A percentile compares a stretch with the other conserved stretches of the same genome.
phyloP scores from a whole-genome alignment of 2,888 invertebrate species.

The Pasiphila rectangulata region DNA sequence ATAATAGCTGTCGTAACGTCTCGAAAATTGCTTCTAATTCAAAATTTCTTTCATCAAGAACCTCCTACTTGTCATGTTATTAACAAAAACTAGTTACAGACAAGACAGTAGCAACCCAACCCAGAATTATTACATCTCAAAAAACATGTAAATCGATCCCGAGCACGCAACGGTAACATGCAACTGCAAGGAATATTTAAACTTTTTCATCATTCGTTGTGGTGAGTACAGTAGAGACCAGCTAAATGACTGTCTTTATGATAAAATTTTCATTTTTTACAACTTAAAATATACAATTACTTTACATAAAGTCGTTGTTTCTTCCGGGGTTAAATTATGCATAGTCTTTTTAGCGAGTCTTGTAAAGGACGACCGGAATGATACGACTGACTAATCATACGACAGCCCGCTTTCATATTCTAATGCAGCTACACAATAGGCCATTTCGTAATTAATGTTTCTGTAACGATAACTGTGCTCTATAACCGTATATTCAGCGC shows the following conservation, averaged over 20 bases:
- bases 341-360: conserved; percentile 11
- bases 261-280: conserved; percentile 15
- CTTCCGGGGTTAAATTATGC: conserved; percentile 11
- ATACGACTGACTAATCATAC: conserved; percentile 12
- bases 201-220: conserved; percentile 24
- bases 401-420: conserved; percentile 8
- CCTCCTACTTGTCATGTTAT: conserved; percentile 44
- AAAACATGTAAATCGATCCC: conserved; percentile 70
- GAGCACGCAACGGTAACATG: conserved; percentile 64
- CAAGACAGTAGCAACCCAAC: conserved; percentile 65
- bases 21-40: conserved; percentile 46
- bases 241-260: conserved; percentile 23
- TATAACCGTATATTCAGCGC: conserved; percentile 11
- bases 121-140: conserved; percentile 58
- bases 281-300: conserved; percentile 12
- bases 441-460: conserved; percentile 19
- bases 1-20: conserved; percentile 29
- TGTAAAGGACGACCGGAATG: conserved; percentile 4
- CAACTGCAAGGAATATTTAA: conserved; percentile 30
- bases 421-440: conserved; percentile 8
- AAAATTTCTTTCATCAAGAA: conserved; percentile 48
- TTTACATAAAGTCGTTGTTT: conserved; percentile 13
- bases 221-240: conserved; percentile 15
- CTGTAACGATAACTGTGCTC: conserved; percentile 15
- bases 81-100: conserved; percentile 51